Base-by-base conservation (phyloP, 1,140 invertebrate genomes). In the Drosophila burlai region DNA sequence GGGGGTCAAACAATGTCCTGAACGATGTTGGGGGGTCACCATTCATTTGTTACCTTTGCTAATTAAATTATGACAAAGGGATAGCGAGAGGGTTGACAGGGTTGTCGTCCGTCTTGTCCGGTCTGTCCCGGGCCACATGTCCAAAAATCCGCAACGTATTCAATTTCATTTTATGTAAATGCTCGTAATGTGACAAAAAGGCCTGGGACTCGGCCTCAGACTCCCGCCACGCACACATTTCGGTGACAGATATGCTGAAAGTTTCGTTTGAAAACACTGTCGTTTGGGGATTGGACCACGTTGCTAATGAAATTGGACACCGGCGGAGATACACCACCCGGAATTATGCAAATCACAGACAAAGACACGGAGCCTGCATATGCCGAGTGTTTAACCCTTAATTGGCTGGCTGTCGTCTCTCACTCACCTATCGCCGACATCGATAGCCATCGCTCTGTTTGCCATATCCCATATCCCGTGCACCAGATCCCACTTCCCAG, bases 231-330 rank as follows among this genome's bases (percentile, higher is more conserved):
- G 64, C 42, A 81, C 82, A 89, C 76, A 86, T 90, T 90, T 87
- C 82, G 69, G 66, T 92, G 91, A 92, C 91, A 92, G 90, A 84
- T 86, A 81, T 81, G 75, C 63, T 79, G 85, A 91, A 78, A 86
- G 72, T 74, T 68, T 67, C 76, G 62, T 76, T 86, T 85, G 80
- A 87, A 76, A 90, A 83, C 83, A 87, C 40, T 59, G 50, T 40
- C 54, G 36, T 40, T 61, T 78, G 84, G 85, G 73, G 72, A 72
- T 60, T 47, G 72, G 72, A 73, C 54, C 54, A 57, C 50, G 76
- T 76, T 69, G 57, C 89, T 91, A 91, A 91, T 91, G 89, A 91
- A 91, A 91, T 91, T 91, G 89, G 89, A 91, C 89, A 91, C 89
- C 89, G 83, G 45, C 64, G 47, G 49, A 55, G 40, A 65, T 34